These are phyloP conservation scores for Alsophila aescularia DNA, from an alignment of 2,888 invertebrate genomes.

Conservation along the genomic window DNA sequence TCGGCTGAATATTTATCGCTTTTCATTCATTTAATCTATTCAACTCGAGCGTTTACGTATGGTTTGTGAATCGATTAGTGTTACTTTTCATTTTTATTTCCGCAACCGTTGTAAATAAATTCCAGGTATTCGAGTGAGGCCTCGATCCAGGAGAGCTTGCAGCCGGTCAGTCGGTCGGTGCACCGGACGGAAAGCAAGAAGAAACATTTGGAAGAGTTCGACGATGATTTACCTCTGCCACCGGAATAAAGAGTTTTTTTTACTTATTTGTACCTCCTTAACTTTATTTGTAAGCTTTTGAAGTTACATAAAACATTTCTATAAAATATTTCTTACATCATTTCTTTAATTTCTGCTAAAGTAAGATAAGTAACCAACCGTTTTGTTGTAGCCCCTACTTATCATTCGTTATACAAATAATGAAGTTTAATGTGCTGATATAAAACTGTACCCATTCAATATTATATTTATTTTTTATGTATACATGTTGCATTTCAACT, in stretches of 20 bases:
- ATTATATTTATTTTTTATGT: background rate
- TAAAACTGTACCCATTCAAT: background rate
- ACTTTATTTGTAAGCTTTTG: conserved; percentile 12
- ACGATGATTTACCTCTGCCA: conserved; percentile 76
- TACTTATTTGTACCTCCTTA: conserved; percentile 7
- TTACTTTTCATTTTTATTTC: conserved; percentile 20
- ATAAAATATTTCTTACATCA: conserved; percentile 7
- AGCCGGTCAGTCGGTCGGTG: conserved; percentile 52
- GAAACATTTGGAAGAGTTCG: conserved; percentile 64
- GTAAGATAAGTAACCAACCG: too few relatives aligned
- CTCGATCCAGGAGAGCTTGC: conserved; percentile 50
- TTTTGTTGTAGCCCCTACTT: too few relatives aligned
- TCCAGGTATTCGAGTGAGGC: conserved; percentile 45
- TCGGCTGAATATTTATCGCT: conserved; percentile 62
- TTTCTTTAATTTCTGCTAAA: too few relatives aligned
- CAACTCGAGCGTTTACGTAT: conserved; percentile 52
- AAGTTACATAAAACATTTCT: too few relatives aligned
- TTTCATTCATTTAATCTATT: conserved; percentile 60
- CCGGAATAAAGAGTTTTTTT: conserved; percentile 58
- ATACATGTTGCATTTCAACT: conserved; percentile 2
- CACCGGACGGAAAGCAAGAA: conserved; percentile 54
- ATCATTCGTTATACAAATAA: too few relatives aligned
- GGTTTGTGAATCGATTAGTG: conserved; percentile 8
- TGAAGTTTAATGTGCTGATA: too few relatives aligned
- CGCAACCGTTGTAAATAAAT: conserved; percentile 19